These are phyloP conservation scores for Drosophila subpulchrella DNA, from an alignment of 1,140 invertebrate species.

Conservation along the genomic window DNA sequence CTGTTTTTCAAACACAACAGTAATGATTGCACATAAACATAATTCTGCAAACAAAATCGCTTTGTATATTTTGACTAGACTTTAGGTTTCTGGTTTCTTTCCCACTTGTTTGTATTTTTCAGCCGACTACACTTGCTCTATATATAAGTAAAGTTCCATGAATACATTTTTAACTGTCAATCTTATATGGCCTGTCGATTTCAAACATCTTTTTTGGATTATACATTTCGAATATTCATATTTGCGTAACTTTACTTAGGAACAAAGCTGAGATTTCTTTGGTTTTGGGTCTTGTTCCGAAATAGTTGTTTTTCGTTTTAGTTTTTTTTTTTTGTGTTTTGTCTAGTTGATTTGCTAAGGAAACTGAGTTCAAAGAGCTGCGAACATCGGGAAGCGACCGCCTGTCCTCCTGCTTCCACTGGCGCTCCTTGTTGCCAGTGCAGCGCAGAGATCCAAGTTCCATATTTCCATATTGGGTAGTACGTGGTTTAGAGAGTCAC, in stretches of 20 bases:
- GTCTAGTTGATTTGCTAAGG: slow-evolving; percentile 51
- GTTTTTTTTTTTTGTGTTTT: slow-evolving; percentile 4
- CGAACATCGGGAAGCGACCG: slow-evolving; percentile 66
- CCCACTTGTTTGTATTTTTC: slow-evolving; percentile 2
- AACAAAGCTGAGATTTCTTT: slow-evolving; percentile 72
- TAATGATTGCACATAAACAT: slow-evolving; percentile 40
- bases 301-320: slow-evolving; percentile 24
- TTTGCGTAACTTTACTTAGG: slow-evolving; percentile 62
- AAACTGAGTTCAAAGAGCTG: slow-evolving; percentile 81
- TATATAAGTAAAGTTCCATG: slow-evolving; percentile 34
- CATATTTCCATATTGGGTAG: slow-evolving; percentile 50
- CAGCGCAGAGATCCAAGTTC: slow-evolving; percentile 46
- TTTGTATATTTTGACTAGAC: slow-evolving; percentile 50
- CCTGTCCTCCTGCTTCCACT: slow-evolving; percentile 49
- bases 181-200: slow-evolving; percentile 26
- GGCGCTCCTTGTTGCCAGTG: slow-evolving; percentile 74
- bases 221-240: slow-evolving; percentile 71
- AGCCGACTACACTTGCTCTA: slow-evolving; percentile 6
- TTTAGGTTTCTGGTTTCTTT: slow-evolving; percentile 12
- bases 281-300: slow-evolving; percentile 40
- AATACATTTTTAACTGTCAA: slow-evolving; percentile 48
- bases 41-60: slow-evolving; percentile 21
- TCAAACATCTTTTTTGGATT: slow-evolving; percentile 58
- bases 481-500: slow-evolving; percentile 43
- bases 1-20: slow-evolving; percentile 35